Evolutionary conservation across 2,888 invertebrate genomes (phyloP), one percentile per base, ranked within the genome.

Genomic region (Cryptophagus acutangulus): DNA sequence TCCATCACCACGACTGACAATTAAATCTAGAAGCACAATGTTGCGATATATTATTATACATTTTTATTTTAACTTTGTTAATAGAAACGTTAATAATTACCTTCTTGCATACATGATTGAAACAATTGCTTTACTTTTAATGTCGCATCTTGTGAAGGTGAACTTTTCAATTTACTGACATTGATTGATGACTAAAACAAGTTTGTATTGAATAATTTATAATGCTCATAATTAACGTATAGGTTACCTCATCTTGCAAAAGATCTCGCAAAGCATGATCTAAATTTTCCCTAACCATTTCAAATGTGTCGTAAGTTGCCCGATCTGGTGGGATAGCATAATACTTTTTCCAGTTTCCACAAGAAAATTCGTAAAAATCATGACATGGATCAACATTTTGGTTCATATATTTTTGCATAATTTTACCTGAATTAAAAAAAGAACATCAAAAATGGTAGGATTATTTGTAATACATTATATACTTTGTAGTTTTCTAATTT

Each of bases 261-360:
- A 87, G 66, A 52, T 84, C 79, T 59, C 74, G 77, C 28, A 87
- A 66, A 1, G 84, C 80, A 0, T 74, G 62, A 59, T 87, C 84
- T 33, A 87, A 69, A 52, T 85, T 86, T 70, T 90, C 87, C 52
- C 88, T 75, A 2, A 93, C 70, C 75, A 87, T 86, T 71, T 88
- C 89, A 64, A 93, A 91, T 0, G 88, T 91, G 55, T 90, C 90
- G 65, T 86, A 91, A 5, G 84, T 82, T 6, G 87, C 83, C 69
- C 88, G 87, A 57, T 91, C 91, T 36, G 85, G 82, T 2, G 92
- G 92, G 58, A 92, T 87, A 0, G 87, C 85, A 68, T 91, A 87
- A 18, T 81, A 72, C 35, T 79, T 76, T 17, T 82, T 78, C 90
- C 90, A 91, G 55, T 87, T 87, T 1, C 89, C 89, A 62, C 84